A percentile compares a stretch with the other conserved stretches of the same genome.
These are phyloP conservation scores for Leucoraja erinaceus DNA, from an alignment of 2,113 vertebrate genomes.

Conservation along the genomic window DNA sequence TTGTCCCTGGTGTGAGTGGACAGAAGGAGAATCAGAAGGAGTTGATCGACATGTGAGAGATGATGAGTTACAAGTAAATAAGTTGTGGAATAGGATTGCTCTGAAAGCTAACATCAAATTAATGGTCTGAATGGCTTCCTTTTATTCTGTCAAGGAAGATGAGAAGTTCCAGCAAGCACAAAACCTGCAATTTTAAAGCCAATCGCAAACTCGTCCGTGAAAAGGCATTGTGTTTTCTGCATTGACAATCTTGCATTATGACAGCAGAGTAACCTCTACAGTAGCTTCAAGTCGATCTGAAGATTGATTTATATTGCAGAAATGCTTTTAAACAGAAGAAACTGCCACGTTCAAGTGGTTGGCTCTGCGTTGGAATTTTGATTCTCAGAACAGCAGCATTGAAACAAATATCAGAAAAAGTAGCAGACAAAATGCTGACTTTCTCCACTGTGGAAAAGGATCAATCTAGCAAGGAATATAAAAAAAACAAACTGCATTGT, in stretches of 20 bases:
- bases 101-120: too few species aligned
- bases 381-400: neutral
- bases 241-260: neutral
- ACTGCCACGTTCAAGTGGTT: neutral
- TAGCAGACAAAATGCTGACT: neutral
- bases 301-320: neutral
- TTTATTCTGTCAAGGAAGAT: too few species aligned
- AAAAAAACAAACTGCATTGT: too few species aligned
- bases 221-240: neutral
- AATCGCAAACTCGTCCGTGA: neutral
- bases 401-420: neutral
- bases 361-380: neutral
- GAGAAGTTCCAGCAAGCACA: neutral
- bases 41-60: too few species aligned
- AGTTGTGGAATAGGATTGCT: too few species aligned
- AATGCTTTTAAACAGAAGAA: neutral
- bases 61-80: too few species aligned
- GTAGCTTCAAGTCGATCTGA: neutral
- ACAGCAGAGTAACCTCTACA: neutral
- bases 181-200: neutral
- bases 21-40: too few species aligned
- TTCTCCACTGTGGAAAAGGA: neutral
- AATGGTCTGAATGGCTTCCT: too few species aligned
- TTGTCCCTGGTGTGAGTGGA: too few species aligned
- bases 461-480: too few species aligned